Evolutionary conservation across 1,140 invertebrate genomes (phyloP).

Genomic region (Drosophila littoralis): DNA sequence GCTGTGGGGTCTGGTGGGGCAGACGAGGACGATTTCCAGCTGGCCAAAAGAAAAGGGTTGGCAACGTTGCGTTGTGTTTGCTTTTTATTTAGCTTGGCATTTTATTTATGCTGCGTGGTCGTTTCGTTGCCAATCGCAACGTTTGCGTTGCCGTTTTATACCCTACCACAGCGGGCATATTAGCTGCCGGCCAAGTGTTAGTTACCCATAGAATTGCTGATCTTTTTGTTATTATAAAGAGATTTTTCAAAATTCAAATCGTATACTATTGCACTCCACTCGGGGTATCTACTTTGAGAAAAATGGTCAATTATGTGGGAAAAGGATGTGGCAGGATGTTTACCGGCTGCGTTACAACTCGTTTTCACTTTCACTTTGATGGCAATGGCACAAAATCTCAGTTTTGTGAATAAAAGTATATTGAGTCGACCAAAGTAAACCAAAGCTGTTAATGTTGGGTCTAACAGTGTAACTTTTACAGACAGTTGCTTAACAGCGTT

Average conservation of each 20-base stretch:
- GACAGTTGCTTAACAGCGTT: too few species aligned
- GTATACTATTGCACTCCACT: too few species aligned
- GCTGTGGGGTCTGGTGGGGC: not conserved
- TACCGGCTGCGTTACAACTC: conserved; percentile 16
- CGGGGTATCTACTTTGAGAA: too few species aligned
- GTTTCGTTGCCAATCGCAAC: conserved; percentile 60
- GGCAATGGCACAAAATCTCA: not conserved
- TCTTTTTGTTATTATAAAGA: too few species aligned
- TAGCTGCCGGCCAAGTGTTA: not conserved
- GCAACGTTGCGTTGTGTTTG: conserved; percentile 25
- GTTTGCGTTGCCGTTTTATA: conserved; percentile 31
- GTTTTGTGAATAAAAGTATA: not conserved
- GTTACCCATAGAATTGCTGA: too few species aligned
- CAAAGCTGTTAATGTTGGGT: too few species aligned
- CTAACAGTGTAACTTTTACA: not conserved
- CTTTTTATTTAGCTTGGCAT: conserved; percentile 65
- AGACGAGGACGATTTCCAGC: conserved; percentile 17
- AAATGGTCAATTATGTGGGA: conserved; percentile 1
- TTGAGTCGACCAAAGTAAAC: not conserved
- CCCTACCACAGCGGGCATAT: conserved; percentile 15
- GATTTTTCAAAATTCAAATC: too few species aligned
- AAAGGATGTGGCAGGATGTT: conserved; percentile 18
- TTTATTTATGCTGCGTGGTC: conserved; percentile 80
- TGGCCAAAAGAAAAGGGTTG: conserved; percentile 55
- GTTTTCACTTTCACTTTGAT: conserved; percentile 31